Evolutionary conservation across 1,140 invertebrate genomes (phyloP).

Genomic region (Rhynchophorus ferrugineus): DNA sequence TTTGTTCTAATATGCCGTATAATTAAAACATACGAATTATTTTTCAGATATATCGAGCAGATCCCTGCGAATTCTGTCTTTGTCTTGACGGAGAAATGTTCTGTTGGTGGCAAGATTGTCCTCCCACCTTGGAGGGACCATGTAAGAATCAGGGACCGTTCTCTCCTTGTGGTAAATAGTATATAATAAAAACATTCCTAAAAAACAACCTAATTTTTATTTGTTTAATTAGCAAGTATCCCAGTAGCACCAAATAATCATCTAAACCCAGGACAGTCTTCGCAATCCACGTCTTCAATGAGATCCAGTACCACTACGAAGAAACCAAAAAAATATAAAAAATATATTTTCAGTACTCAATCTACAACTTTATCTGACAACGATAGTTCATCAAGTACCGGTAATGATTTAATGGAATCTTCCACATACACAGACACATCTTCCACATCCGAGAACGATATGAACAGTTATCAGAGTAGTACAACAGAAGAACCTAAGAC

Average conservation of each 20-base stretch:
- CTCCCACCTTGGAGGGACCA: slow-evolving; percentile 38
- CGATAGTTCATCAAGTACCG: not conserved
- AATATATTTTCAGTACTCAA: not conserved
- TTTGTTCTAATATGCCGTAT: no score
- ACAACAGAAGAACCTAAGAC: slow-evolving; percentile 10
- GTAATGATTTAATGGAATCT: slow-evolving; percentile 8
- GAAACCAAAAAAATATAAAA: not conserved
- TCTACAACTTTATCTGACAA: not conserved
- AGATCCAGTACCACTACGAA: slow-evolving; percentile 1
- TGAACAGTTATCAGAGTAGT: not conserved
- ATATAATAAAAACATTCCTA: not conserved
- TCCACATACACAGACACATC: slow-evolving; percentile 7
- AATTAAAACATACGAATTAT: no score
- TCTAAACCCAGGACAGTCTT: not conserved
- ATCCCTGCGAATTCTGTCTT: slow-evolving; percentile 60
- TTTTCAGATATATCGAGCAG: slow-evolving; percentile 48
- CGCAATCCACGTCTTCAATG: not conserved
- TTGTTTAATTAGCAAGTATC: slow-evolving; percentile 18
- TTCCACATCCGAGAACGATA: not conserved
- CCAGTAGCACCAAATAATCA: slow-evolving; percentile 13
- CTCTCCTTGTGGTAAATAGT: slow-evolving; percentile 36
- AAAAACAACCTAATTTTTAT: not conserved
- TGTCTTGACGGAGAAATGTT: slow-evolving; percentile 66
- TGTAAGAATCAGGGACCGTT: slow-evolving; percentile 38
- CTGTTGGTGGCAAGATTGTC: slow-evolving; percentile 65